phyloP scores from a whole-genome alignment of 2,113 vertebrate genomes.

The Leucosticte australis region DNA sequence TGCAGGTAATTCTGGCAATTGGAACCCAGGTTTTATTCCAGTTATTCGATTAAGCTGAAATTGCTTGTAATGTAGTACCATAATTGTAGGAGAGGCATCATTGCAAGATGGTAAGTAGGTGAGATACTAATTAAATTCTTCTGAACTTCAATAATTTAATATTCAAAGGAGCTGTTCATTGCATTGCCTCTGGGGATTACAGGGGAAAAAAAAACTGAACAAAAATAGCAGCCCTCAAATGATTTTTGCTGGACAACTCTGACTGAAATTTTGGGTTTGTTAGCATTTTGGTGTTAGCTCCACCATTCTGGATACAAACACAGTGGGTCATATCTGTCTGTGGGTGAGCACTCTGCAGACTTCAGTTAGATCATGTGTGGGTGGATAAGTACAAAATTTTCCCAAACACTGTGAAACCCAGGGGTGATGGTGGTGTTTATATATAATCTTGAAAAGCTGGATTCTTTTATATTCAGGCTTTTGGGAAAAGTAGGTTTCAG shows the following conservation, averaged over 20 bases:
- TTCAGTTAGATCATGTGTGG: conserved; percentile 17
- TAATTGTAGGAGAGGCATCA: background rate
- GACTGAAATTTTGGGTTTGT: background rate
- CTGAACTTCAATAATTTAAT: conserved; percentile 37
- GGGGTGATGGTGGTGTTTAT: conserved; percentile 3
- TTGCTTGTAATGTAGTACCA: background rate
- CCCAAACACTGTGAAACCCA: conserved; percentile 22
- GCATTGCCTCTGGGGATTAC: background rate
- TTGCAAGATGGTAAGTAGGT: conserved; percentile 42
- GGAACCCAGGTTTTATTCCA: conserved; percentile 38
- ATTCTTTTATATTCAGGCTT: conserved; percentile 43
- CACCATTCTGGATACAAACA: background rate
- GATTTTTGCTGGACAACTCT: background rate
- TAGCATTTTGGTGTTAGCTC: background rate
- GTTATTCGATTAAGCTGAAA: conserved; percentile 39
- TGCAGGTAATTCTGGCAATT: conserved; percentile 7
- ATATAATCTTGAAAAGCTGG: conserved; percentile 38
- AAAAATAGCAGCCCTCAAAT: background rate
- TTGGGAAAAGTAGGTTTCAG: conserved; percentile 52
- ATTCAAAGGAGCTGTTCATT: background rate
- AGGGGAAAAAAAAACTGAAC: background rate
- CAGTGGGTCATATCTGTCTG: background rate
- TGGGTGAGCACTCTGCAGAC: background rate
- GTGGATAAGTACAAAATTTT: conserved; percentile 42
- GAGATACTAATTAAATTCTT: conserved; percentile 59